Conservation (phyloP, 2,888 invertebrate genomes). For the Amiota minor region DNA sequence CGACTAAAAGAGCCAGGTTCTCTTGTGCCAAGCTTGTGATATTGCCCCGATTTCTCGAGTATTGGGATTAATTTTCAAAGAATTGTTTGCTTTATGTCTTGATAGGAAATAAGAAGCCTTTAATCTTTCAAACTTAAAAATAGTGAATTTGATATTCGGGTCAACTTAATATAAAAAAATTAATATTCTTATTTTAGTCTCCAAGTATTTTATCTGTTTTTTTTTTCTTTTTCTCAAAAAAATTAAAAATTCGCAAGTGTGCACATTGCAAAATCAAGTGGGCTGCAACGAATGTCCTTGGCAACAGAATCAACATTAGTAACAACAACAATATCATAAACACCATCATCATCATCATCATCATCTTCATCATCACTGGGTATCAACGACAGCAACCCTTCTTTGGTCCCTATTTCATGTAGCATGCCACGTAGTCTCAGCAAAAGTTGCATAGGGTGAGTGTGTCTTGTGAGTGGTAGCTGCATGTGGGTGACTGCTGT, state of each 20-base stretch:
- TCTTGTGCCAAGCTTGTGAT: too few relatives aligned
- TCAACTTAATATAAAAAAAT: not conserved
- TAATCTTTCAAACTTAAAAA: not conserved
- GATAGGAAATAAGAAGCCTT: too few relatives aligned
- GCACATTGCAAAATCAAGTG: conserved; percentile 43
- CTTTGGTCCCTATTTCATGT: not conserved
- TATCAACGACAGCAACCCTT: conserved; percentile 11
- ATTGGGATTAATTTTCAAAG: too few relatives aligned
- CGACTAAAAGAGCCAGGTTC: too few relatives aligned
- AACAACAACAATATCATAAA: not conserved
- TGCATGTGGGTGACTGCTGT: not conserved
- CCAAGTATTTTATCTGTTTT: conserved; percentile 35
- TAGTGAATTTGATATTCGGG: not conserved
- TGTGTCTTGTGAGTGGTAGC: conserved; percentile 19
- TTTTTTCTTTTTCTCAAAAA: conserved; percentile 10
- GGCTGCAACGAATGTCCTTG: conserved; percentile 55
- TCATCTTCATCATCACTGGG: not conserved
- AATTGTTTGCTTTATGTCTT: too few relatives aligned
- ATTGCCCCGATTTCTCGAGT: too few relatives aligned
- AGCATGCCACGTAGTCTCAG: not conserved
- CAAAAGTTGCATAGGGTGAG: not conserved
- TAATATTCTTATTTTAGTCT: conserved; percentile 20
- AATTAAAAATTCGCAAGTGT: conserved; percentile 43
- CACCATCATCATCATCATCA: not conserved
- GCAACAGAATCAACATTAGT: conserved; percentile 34